A percentile compares a stretch with the other conserved stretches of the same genome.
These are phyloP conservation scores for Paracentrotus lividus DNA, from an alignment of 53 echinoderm and acorn worm species.

Conservation along the genomic window DNA sequence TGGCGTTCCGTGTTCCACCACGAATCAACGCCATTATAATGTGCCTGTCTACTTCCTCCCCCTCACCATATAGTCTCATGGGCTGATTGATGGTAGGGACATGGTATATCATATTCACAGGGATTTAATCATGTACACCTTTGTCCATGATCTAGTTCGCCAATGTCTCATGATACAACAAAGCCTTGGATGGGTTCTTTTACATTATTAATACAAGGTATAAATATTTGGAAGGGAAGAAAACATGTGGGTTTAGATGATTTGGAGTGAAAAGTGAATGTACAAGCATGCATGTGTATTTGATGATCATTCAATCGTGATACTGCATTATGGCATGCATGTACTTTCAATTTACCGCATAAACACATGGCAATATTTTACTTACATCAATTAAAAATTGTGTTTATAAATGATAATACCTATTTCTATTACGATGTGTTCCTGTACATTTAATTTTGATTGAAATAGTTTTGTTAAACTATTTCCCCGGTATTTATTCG, in stretches of 20 bases:
- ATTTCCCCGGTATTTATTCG: too few species aligned
- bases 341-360: not conserved
- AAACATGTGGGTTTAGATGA: not conserved
- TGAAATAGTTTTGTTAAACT: too few species aligned
- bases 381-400: too few species aligned
- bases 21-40: slow-evolving; percentile 15
- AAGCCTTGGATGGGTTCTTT: not conserved
- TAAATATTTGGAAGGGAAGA: not conserved
- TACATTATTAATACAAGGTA: not conserved
- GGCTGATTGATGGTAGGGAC: slow-evolving; percentile 24
- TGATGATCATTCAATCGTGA: not conserved
- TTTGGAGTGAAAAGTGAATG: not conserved
- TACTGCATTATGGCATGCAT: not conserved
- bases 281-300: not conserved
- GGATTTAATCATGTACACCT: not conserved
- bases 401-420: too few species aligned
- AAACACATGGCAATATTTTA: not conserved
- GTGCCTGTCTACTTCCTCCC: slow-evolving; percentile 8
- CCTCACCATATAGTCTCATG: not conserved
- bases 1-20: not conserved
- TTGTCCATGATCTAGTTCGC: slow-evolving; percentile 40
- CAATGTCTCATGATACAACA: not conserved
- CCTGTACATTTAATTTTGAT: too few species aligned
- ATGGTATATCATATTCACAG: not conserved
- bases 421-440: too few species aligned